phyloP scores from a whole-genome alignment of 2,888 invertebrate species.

The Sarcophaga caerulescens region DNA sequence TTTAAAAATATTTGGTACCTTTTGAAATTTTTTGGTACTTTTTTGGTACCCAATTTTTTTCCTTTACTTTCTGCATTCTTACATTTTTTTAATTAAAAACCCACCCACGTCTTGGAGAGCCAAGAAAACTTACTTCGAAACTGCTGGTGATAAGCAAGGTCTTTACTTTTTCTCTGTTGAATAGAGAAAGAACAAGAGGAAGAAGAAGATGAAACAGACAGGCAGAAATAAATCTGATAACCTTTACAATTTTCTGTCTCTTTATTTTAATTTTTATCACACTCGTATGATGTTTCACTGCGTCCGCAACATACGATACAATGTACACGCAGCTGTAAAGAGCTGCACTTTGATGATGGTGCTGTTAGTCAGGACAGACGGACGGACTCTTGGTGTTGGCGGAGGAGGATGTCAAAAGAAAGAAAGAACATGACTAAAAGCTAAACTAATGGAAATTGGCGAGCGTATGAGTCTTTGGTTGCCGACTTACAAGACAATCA shows the following conservation, averaged over 20 bases:
- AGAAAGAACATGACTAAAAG: constrained; percentile 7
- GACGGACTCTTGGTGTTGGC: constrained; percentile 13
- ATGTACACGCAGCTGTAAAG: no score
- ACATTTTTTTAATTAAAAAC: constrained; percentile 39
- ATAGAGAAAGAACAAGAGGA: neutral
- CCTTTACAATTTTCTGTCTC: constrained; percentile 63
- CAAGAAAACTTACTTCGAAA: no score
- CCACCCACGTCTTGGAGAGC: constrained; percentile 31
- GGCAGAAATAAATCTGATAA: constrained; percentile 63
- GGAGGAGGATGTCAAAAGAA: constrained; percentile 53
- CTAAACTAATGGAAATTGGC: neutral
- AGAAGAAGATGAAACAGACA: constrained; percentile 33
- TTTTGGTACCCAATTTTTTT: no score
- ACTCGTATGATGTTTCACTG: constrained; percentile 63
- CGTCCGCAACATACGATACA: neutral
- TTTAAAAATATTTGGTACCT: no score
- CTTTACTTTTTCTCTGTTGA: no score
- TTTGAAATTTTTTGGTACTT: no score
- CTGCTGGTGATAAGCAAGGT: no score
- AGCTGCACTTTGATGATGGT: neutral
- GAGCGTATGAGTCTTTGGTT: constrained; percentile 17
- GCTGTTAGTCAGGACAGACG: neutral
- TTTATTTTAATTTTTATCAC: constrained; percentile 64
- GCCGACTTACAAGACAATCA: constrained; percentile 56
- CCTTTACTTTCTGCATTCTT: neutral